Evolutionary conservation across 2,797 vertebrate species (phyloP), one percentile per base, ranked within the genome.

Genomic region (Pseudomugil gertrudae): DNA sequence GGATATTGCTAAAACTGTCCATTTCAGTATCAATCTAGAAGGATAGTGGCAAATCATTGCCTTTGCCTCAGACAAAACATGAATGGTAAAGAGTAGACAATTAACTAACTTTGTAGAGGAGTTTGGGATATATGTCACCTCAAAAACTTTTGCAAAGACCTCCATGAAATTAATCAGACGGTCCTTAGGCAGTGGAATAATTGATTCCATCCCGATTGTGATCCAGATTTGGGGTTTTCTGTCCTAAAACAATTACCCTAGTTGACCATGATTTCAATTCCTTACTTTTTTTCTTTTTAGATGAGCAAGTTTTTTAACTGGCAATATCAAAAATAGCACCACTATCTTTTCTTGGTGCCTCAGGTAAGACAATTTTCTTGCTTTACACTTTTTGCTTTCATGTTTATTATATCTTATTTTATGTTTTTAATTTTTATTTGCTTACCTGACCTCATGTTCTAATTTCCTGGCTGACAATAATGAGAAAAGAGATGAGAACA

Each of bases 221-320:
- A 84, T 81, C 56, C 68, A n/a, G 59, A 75, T 78, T 70, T 63
- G 17, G 57, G 50, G 66, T 79, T 80, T 52, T 75, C 35, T 53
- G 58, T 68, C 48, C 40, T 55, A 48, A 76, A 40, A 78, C 67
- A 74, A 72, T 81, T 78, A 64, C 15, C 51, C 56, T 57, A 69
- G 76, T 78, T 77, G 73, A 17, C 63, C 26, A 72, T 69, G 67
- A 76, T 66, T 62, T 26, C 2, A 52, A 69, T 61, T 63, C 72
- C 62, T 24, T 14, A 17, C n/a, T n/a, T 66, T 38, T 29, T 13
- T 54, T 19, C 61, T 48, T 69, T 24, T 64, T 63, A 38, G 33
- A 11, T 61, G 9, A 72, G 21, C 27, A 47, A 63, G 51, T 17
- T n/a, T 35, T 33, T 57, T 26, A 72, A 64, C 24, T 13, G 13